A percentile compares a stretch with the other conserved stretches of the same genome.
Evolutionary conservation across 2,888 invertebrate genomes (phyloP).

Genomic region (Eupithecia dodoneata): DNA sequence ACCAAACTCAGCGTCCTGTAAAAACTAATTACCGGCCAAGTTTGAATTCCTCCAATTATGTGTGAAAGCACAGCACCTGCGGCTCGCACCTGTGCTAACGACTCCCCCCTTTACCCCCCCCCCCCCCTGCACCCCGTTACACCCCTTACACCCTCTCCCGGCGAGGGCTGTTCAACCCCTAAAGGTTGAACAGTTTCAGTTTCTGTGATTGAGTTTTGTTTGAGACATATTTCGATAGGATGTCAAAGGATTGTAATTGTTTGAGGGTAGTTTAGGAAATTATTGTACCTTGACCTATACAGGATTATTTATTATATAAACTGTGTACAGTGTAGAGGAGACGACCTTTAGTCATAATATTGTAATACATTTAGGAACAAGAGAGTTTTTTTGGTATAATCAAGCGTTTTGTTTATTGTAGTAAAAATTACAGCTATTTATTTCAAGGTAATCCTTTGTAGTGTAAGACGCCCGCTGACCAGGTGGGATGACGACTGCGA

Average conservation of each 20-base stretch:
- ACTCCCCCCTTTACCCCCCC: constrained; percentile 35
- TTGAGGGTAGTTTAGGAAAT: not conserved
- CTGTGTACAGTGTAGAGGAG: no score
- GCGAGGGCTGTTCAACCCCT: not conserved
- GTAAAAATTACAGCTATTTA: no score
- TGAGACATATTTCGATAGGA: not conserved
- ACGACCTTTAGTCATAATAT: no score
- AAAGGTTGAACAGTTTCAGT: constrained; percentile 25
- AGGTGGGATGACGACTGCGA: no score
- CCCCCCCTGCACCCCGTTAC: constrained; percentile 10
- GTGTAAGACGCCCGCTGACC: no score
- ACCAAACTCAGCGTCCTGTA: not conserved
- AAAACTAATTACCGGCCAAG: constrained; percentile 31
- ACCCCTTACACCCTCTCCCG: constrained; percentile 17
- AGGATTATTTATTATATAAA: no score
- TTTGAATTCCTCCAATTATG: constrained; percentile 44
- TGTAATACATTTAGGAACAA: no score
- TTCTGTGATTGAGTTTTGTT: constrained; percentile 35
- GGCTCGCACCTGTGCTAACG: constrained; percentile 49
- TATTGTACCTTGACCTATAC: no score
- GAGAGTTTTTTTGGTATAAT: no score
- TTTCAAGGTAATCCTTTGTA: no score
- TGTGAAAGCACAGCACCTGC: constrained; percentile 50
- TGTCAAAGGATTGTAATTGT: not conserved
- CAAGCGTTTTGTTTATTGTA: no score